Evolutionary conservation across 1,140 invertebrate species (phyloP).

Genomic region (Drosophila paulistorum): DNA sequence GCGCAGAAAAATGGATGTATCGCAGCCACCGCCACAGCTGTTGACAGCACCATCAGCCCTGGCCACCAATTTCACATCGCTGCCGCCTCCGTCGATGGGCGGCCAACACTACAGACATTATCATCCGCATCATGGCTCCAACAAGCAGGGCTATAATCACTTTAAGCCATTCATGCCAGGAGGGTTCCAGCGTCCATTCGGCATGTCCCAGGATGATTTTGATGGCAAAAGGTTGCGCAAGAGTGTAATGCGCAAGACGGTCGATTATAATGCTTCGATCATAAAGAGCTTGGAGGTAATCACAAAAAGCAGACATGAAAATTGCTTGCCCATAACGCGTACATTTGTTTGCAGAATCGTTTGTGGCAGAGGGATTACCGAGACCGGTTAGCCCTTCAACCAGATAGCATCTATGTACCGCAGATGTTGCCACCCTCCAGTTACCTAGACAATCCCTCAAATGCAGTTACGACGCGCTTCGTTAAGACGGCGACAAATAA

Average conservation of each 20-base stretch:
- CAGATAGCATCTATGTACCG: slow-evolving; percentile 95
- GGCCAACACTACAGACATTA: slow-evolving; percentile 72
- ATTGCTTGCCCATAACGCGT: not conserved
- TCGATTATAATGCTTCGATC: slow-evolving; percentile 99
- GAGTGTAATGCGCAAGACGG: slow-evolving; percentile 98
- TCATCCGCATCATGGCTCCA: slow-evolving; percentile 71
- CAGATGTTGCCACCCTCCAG: slow-evolving; percentile 94
- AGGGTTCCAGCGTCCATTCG: slow-evolving; percentile 73
- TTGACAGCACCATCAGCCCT: slow-evolving; percentile 74
- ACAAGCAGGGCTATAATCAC: slow-evolving; percentile 73
- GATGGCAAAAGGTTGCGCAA: slow-evolving; percentile 98
- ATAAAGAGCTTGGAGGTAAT: slow-evolving; percentile 93
- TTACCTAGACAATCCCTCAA: slow-evolving; percentile 97
- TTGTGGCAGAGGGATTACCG: slow-evolving; percentile 96
- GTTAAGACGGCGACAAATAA: slow-evolving; percentile 99
- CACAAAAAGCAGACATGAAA: not conserved
- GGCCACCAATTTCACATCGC: slow-evolving; percentile 71
- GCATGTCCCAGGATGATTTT: slow-evolving; percentile 92
- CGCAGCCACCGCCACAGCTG: slow-evolving; percentile 74
- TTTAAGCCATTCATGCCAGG: slow-evolving; percentile 79
- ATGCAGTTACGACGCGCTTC: slow-evolving; percentile 97
- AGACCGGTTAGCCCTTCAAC: slow-evolving; percentile 93
- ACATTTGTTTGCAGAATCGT: slow-evolving; percentile 87
- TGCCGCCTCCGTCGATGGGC: slow-evolving; percentile 70
- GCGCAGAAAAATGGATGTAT: slow-evolving; percentile 62